Evolutionary conservation across 1,140 invertebrate species (phyloP).

Genomic region (Hycleus cichorii): DNA sequence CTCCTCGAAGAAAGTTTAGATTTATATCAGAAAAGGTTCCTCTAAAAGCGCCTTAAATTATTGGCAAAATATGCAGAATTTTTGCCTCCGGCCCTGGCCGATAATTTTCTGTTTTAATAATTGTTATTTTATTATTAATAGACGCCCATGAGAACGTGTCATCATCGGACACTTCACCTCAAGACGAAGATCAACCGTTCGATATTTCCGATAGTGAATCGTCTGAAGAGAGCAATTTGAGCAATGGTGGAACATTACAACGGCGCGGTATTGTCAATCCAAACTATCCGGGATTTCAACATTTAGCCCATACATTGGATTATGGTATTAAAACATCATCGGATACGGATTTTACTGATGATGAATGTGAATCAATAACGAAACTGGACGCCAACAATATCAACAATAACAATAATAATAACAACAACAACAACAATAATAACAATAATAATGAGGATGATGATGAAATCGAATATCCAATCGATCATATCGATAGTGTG

Average conservation of each 20-base stretch:
- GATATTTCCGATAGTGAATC: constrained; percentile 37
- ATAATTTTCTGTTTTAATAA: too few relatives aligned
- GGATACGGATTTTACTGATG: constrained; percentile 47
- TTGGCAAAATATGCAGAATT: too few relatives aligned
- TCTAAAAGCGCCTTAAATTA: too few relatives aligned
- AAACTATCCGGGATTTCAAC: constrained; percentile 68
- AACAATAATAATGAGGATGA: constrained; percentile 33
- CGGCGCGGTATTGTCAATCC: constrained; percentile 68
- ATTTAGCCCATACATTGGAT: constrained; percentile 50
- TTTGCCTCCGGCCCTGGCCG: too few relatives aligned
- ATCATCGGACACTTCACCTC: constrained; percentile 35
- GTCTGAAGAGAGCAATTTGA: constrained; percentile 37
- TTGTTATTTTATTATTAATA: too few relatives aligned
- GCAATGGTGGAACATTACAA: constrained; percentile 19
- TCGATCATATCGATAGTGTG: constrained; percentile 43
- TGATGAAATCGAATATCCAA: constrained; percentile 4
- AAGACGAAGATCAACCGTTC: constrained; percentile 38
- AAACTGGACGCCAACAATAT: constrained; percentile 33
- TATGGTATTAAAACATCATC: constrained; percentile 30
- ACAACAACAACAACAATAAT: constrained; percentile 37
- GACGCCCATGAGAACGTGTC: constrained; percentile 31
- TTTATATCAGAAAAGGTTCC: too few relatives aligned
- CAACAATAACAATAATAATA: constrained; percentile 36
- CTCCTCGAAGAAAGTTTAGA: too few relatives aligned
- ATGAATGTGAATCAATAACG: constrained; percentile 34